These are phyloP conservation scores for Furcula furcula DNA, from an alignment of 2,888 invertebrate species.

Conservation along the genomic window DNA sequence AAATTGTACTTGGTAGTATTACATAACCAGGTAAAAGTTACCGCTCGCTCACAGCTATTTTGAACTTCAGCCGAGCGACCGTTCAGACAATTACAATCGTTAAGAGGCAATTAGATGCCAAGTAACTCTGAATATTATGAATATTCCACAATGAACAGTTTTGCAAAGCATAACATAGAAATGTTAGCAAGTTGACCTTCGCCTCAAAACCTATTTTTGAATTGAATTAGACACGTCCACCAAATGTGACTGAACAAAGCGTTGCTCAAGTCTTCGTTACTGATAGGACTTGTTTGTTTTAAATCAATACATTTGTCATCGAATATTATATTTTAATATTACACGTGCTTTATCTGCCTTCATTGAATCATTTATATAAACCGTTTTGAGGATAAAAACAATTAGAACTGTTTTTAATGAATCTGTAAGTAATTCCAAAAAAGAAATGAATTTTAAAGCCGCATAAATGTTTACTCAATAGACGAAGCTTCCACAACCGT, in stretches of 20 bases:
- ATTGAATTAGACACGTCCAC: slow-evolving; percentile 54
- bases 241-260: slow-evolving; percentile 48
- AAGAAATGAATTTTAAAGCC: slow-evolving; percentile 5
- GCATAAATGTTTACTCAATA: slow-evolving; percentile 17
- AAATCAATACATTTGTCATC: slow-evolving; percentile 15
- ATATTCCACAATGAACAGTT: slow-evolving; percentile 11
- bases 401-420: too few relatives aligned
- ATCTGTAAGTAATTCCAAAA: not conserved
- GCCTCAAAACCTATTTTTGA: slow-evolving; percentile 63
- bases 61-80: slow-evolving; percentile 58
- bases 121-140: slow-evolving; percentile 6
- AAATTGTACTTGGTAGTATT: slow-evolving; percentile 71
- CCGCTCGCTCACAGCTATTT: slow-evolving; percentile 62
- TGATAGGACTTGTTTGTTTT: slow-evolving; percentile 34
- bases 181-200: slow-evolving; percentile 43
- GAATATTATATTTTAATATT: slow-evolving; percentile 6
- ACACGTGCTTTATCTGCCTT: slow-evolving; percentile 39
- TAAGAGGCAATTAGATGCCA: slow-evolving; percentile 4
- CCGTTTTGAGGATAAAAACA: not conserved
- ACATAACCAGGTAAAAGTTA: slow-evolving; percentile 77
- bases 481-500: slow-evolving; percentile 18
- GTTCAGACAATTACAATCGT: slow-evolving; percentile 21
- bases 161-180: slow-evolving; percentile 18
- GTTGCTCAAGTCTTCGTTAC: slow-evolving; percentile 45
- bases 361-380: not conserved